A percentile compares a stretch with the other conserved stretches of the same genome.
These are phyloP conservation scores for Perognathus longimembris DNA, from an alignment of 2,113 vertebrate species.

Conservation along the genomic window DNA sequence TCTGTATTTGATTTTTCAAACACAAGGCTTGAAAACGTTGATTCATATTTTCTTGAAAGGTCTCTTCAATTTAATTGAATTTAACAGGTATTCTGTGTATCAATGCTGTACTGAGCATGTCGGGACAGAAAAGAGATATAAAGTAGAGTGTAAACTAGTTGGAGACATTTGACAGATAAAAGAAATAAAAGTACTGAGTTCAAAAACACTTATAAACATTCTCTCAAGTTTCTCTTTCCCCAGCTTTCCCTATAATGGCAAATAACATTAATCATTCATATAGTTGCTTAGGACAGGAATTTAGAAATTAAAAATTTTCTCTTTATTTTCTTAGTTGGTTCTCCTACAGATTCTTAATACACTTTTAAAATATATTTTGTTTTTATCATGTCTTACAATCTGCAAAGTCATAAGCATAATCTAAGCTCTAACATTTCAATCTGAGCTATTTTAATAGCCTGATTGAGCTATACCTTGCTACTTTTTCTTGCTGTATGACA, in stretches of 20 bases:
- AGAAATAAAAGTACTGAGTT: constrained; percentile 54
- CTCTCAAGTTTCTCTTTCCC: background rate
- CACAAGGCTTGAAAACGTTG: constrained; percentile 65
- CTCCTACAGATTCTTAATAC: background rate
- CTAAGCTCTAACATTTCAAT: background rate
- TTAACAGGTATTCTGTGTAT: constrained; percentile 65
- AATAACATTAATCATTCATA: background rate
- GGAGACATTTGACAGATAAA: constrained; percentile 59
- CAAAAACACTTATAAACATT: constrained; percentile 8
- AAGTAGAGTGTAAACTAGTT: constrained; percentile 47
- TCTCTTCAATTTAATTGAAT: constrained; percentile 60
- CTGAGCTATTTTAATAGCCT: background rate
- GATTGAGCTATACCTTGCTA: background rate
- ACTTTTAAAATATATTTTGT: background rate
- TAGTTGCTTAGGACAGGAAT: background rate
- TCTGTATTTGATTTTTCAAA: constrained; percentile 74
- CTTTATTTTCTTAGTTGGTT: background rate
- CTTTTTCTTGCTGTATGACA: background rate
- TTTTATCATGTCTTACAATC: background rate
- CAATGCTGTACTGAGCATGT: constrained; percentile 21
- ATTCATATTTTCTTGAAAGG: constrained; percentile 64
- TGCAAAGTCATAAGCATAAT: background rate
- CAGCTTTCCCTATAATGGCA: background rate
- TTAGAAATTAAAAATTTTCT: constrained; percentile 2
- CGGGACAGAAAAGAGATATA: constrained; percentile 45